These are phyloP conservation scores for Hiodon alosoides DNA, from an alignment of 2,113 vertebrate genomes.

Conservation along the genomic window DNA sequence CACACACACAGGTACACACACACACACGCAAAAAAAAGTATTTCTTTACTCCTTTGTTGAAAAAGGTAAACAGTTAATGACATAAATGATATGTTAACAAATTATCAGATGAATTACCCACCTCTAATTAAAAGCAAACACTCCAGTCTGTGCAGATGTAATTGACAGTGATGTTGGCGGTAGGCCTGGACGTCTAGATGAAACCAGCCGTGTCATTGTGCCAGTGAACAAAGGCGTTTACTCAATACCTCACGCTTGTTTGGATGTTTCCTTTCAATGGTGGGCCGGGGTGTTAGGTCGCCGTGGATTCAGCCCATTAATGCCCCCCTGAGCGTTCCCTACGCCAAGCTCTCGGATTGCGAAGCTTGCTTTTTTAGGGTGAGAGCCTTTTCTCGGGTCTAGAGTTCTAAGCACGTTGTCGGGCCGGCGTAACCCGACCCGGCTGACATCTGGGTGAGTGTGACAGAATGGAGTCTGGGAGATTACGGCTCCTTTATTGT, in stretches of 20 bases:
- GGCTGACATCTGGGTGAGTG: constrained; percentile 53
- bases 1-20: background rate
- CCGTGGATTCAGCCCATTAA: background rate
- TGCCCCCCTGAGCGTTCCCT: background rate
- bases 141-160: background rate
- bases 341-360: background rate
- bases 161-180: background rate
- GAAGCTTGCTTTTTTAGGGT: constrained; percentile 22
- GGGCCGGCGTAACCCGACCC: constrained; percentile 55
- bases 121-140: background rate
- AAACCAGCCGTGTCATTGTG: background rate
- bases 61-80: background rate
- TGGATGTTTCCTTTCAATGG: background rate
- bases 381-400: constrained; percentile 57
- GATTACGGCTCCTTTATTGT: constrained; percentile 38
- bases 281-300: background rate
- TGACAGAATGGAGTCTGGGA: constrained; percentile 49
- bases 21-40: background rate
- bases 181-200: background rate
- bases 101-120: background rate
- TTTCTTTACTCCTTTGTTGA: background rate
- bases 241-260: background rate
- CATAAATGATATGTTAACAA: too few relatives aligned
- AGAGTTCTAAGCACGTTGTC: constrained; percentile 57
- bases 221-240: constrained; percentile 8